Conservation (phyloP, 2,797 vertebrate genomes). For the Hirundo rustica region DNA sequence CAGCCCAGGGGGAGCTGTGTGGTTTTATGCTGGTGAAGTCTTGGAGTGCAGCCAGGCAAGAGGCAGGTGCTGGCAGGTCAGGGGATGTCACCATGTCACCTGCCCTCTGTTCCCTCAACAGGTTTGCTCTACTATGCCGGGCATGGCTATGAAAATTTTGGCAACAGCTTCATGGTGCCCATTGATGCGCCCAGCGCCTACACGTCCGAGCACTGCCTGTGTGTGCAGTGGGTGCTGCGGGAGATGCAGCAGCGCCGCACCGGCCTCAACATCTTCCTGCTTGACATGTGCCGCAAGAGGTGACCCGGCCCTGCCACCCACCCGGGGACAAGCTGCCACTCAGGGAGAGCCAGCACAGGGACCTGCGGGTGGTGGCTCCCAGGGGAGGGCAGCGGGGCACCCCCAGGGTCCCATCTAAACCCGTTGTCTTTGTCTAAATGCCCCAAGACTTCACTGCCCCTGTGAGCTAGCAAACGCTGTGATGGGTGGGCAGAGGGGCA, state of each 20-base stretch:
- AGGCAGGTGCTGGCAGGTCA: not conserved
- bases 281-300: slow-evolving; percentile 92
- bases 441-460: not conserved
- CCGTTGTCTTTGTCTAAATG: not conserved
- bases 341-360: fast-evolving
- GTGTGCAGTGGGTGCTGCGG: slow-evolving; percentile 84
- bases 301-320: not conserved
- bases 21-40: not conserved
- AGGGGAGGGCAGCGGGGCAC: fast-evolving
- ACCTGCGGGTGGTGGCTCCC: not conserved
- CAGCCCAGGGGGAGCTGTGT: fast-evolving
- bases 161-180: slow-evolving; percentile 92
- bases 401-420: not conserved
- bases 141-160: slow-evolving; percentile 88
- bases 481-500: not conserved
- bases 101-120: not conserved
- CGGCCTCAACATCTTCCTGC: slow-evolving; percentile 85
- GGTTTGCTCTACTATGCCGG: slow-evolving; percentile 89
- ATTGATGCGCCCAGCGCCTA: slow-evolving; percentile 83
- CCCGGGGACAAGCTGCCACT: not conserved
- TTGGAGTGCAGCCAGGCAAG: not conserved
- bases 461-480: fast-evolving
- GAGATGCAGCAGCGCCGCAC: slow-evolving; percentile 86
- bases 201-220: slow-evolving; percentile 84
- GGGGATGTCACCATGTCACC: not conserved